These are phyloP conservation scores for Pampus argenteus DNA, from an alignment of 2,797 vertebrate genomes.

Conservation along the genomic window DNA sequence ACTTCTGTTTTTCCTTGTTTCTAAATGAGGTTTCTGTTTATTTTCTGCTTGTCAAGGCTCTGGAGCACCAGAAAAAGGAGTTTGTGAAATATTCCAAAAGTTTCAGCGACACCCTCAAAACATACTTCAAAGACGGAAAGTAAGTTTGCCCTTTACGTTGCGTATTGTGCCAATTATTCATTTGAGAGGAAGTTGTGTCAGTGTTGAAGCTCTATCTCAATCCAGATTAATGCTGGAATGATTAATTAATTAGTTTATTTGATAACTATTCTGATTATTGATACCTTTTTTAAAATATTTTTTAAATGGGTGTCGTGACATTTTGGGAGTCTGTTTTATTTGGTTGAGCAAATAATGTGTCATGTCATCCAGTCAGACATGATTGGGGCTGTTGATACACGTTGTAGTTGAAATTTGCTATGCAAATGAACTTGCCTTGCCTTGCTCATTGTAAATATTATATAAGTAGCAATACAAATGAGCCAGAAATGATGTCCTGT, in stretches of 20 bases:
- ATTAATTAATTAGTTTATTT: neutral
- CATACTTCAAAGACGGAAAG: constrained; percentile 99
- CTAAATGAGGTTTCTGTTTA: neutral
- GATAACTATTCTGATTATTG: neutral
- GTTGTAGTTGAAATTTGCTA: no score
- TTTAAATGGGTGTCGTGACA: neutral
- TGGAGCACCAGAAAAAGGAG: constrained; percentile 99
- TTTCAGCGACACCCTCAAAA: constrained; percentile 99
- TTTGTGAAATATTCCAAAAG: constrained; percentile 99
- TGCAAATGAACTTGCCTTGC: no score
- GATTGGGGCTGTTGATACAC: no score
- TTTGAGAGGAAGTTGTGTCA: neutral
- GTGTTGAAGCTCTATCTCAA: no score
- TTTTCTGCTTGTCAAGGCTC: constrained; percentile 83
- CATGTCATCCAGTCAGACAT: no score
- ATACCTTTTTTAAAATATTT: neutral
- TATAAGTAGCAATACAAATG: neutral
- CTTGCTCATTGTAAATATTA: no score
- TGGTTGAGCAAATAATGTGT: no score
- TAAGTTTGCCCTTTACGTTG: constrained; percentile 80
- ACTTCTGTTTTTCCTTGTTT: neutral
- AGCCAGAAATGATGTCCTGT: neutral
- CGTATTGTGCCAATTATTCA: neutral
- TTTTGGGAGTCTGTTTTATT: neutral
- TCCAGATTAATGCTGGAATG: neutral